Conservation (phyloP, 2,797 vertebrate genomes). For the Coregonus suidteri region DNA sequence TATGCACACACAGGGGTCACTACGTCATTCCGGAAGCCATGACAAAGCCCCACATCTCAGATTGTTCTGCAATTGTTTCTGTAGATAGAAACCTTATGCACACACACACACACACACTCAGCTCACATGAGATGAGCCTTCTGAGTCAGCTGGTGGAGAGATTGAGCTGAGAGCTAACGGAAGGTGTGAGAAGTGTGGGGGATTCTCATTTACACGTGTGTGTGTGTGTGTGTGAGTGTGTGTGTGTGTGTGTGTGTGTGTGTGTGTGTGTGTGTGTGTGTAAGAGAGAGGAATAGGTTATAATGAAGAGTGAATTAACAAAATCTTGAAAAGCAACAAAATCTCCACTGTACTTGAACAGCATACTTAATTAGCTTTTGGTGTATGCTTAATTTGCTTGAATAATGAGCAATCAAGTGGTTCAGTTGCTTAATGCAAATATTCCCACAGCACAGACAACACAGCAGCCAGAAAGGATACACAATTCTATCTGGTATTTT, state of each 20-base stretch:
- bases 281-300: background rate
- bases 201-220: background rate
- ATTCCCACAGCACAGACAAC: background rate
- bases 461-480: background rate
- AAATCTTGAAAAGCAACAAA: background rate
- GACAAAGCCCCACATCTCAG: too few species aligned
- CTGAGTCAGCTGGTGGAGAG: background rate
- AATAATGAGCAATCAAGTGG: background rate
- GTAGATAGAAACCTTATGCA: background rate
- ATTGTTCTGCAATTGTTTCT: too few species aligned
- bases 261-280: too few species aligned
- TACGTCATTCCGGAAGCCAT: too few species aligned
- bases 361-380: background rate
- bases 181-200: slow-evolving; percentile 11
- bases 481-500: background rate
- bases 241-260: slow-evolving; percentile 24
- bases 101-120: slow-evolving; percentile 19
- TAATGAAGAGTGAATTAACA: background rate
- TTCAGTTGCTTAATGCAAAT: background rate
- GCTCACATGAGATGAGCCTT: background rate
- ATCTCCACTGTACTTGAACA: background rate
- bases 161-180: background rate
- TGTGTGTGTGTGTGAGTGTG: slow-evolving; percentile 11
- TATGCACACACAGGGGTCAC: background rate
- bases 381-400: background rate